Conservation (phyloP, 2,113 vertebrate species). For the Alouatta palliata region DNA sequence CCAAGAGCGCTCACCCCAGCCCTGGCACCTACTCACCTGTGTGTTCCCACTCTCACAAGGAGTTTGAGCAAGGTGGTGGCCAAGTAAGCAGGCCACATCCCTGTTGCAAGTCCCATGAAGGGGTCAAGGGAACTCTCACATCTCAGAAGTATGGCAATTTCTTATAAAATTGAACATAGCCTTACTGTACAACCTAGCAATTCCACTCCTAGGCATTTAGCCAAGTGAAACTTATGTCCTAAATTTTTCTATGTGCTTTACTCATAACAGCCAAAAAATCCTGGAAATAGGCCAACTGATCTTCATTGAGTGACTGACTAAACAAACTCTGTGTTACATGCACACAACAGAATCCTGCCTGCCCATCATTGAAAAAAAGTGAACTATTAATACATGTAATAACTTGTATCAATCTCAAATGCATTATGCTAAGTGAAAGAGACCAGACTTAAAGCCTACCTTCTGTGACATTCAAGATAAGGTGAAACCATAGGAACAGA, state of each 20-base stretch:
- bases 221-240: background rate
- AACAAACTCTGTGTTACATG: background rate
- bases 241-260: background rate
- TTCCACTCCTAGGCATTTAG: background rate
- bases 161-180: background rate
- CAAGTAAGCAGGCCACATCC: too few relatives aligned
- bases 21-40: too few relatives aligned
- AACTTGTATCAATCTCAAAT: background rate
- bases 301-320: background rate
- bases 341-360: background rate
- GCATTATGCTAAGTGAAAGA: background rate
- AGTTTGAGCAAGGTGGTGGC: too few relatives aligned
- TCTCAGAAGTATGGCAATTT: background rate
- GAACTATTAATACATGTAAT: background rate
- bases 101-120: too few relatives aligned
- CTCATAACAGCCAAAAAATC: background rate
- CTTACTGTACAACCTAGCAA: background rate
- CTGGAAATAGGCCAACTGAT: background rate
- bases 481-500: background rate
- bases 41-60: too few relatives aligned
- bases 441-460: background rate
- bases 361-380: background rate
- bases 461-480: background rate
- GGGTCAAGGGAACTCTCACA: too few relatives aligned
- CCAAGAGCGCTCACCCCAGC: too few relatives aligned